Evolutionary conservation across 2,888 invertebrate species (phyloP).

Genomic region (Gastrophysa polygoni): DNA sequence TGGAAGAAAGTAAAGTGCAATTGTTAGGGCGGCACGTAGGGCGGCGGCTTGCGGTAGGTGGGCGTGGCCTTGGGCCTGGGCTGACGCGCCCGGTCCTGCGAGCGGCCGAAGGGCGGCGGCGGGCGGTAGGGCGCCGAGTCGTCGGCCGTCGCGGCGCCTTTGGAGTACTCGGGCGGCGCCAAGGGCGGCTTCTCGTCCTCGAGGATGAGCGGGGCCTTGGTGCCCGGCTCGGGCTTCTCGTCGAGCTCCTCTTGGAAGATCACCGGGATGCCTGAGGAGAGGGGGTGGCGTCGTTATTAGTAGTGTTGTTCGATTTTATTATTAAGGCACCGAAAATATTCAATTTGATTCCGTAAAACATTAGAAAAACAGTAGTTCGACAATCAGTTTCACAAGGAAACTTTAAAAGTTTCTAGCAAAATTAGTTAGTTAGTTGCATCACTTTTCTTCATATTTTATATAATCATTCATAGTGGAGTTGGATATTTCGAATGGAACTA

Average conservation of each 20-base stretch:
- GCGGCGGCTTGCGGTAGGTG: conserved; percentile 93
- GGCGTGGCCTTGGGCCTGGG: conserved; percentile 85
- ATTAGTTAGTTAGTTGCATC: no score
- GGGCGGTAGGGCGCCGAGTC: conserved; percentile 85
- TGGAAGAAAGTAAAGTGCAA: conserved; percentile 55
- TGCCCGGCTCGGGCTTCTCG: conserved; percentile 87
- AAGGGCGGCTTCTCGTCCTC: conserved; percentile 95
- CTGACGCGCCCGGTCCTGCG: conserved; percentile 74
- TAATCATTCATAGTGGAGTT: no score
- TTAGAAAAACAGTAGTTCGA: no score
- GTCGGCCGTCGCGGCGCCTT: conserved; percentile 56
- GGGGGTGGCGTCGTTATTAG: no score
- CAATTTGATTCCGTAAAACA: no score
- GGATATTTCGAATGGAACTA: no score
- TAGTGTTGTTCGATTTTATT: no score
- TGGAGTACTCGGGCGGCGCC: conserved; percentile 79
- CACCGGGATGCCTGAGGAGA: conserved; percentile 77
- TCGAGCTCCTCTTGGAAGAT: conserved; percentile 93
- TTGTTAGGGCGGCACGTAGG: conserved; percentile 95
- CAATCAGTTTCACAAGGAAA: no score
- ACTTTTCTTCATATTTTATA: no score
- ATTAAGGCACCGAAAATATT: no score
- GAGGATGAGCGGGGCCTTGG: conserved; percentile 91
- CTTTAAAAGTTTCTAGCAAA: no score
- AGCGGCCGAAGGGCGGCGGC: conserved; percentile 82